Evolutionary conservation across 2,797 vertebrate species (phyloP).

Genomic region (Gymnoscopelus microlampas): DNA sequence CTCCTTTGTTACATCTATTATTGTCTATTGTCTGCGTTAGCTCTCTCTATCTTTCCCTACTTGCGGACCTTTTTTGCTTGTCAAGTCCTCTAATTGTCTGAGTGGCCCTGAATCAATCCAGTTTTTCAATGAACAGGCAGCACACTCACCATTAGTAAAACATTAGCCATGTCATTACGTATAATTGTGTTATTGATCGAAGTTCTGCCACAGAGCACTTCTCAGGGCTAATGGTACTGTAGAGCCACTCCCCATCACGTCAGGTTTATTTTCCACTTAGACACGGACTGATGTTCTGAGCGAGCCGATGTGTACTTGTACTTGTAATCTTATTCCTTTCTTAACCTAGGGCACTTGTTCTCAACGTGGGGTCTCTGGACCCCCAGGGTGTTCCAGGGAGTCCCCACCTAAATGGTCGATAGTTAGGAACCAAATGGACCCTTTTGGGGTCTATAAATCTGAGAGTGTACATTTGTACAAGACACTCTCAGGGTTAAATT

Average conservation of each 20-base stretch:
- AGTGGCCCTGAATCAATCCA: constrained; percentile 30
- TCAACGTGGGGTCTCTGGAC: no score
- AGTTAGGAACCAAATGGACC: no score
- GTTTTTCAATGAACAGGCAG: constrained; percentile 34
- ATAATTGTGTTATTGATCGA: constrained; percentile 32
- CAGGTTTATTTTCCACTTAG: no score
- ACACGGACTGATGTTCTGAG: no score
- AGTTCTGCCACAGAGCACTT: constrained; percentile 12
- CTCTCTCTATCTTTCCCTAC: constrained; percentile 3
- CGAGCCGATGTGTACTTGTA: background rate
- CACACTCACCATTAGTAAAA: constrained; percentile 18
- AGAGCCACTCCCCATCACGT: no score
- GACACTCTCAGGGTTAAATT: no score
- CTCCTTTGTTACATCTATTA: constrained; percentile 1
- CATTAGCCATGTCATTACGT: constrained; percentile 29
- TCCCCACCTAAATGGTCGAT: no score
- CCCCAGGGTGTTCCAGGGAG: no score
- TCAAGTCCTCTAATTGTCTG: background rate
- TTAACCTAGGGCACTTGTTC: no score
- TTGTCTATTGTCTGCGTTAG: background rate
- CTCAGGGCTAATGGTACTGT: constrained; percentile 1
- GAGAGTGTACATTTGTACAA: no score
- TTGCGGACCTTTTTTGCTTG: background rate
- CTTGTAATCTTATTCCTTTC: background rate
- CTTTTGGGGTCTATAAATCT: no score